Base-by-base conservation (phyloP, 2,797 vertebrate species). In the Sebastes oblongus region DNA sequence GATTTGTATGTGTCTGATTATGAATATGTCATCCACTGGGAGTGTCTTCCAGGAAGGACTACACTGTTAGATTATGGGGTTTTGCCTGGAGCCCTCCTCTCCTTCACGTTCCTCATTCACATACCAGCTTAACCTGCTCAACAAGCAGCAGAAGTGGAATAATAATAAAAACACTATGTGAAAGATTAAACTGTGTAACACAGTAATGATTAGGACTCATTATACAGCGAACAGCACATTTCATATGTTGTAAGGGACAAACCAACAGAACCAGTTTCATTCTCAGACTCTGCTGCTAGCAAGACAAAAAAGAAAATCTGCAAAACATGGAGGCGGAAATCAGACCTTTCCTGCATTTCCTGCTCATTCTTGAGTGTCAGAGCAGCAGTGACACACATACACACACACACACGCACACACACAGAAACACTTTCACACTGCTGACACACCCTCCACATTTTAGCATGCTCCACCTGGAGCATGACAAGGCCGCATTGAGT, bases 401-500 rank as follows among this genome's bases (percentile, higher is more conserved):
- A 12, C 11, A 18, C 34, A 36, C 34, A 11, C 34, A 32, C 30
- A 32, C 30, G 0, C 30, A 61, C 32, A 32, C 32, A 50, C 52
- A 66, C 58, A 72, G 5, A 82, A 39, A 67, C 68, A 56, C 7
- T 3, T 34, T 65, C 42, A 60, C 24, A 71, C 5, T 6, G 9
- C 78, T 3, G 46, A 89, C 78, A 90, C 84, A 66, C 81, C 87
- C 81, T 80, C 46, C 32, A n/a, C 16, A 71, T 52, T 39, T 39
- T 61, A 52, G 59, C 27, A 2, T 74, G 62, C 64, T 73, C 16
- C 16, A 73, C 78, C 55, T 80, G 32, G 4, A 77, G 18, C 70
- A 82, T 86, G 72, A 88, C 59, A 58, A 67, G 55, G 66, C 66
- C 84, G 66, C 24, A 1, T 50, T 9, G 50, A 79, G 34, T 55